phyloP scores from a whole-genome alignment of 2,113 vertebrate genomes.

The Taxidea taxus region DNA sequence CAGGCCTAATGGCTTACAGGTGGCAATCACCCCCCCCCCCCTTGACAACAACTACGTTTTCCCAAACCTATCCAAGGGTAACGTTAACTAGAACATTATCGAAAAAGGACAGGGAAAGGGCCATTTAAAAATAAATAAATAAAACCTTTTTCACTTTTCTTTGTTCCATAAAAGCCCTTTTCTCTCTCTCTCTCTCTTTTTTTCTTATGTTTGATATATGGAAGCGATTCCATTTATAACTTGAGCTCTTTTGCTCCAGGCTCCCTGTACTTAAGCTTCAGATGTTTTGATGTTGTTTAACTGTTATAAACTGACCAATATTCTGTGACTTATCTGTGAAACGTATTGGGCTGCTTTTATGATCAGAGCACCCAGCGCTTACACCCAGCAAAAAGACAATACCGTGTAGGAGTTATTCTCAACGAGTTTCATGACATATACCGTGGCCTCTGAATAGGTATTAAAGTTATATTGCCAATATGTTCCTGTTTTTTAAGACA shows the following conservation, averaged over 20 bases:
- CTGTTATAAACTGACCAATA: conserved; percentile 27
- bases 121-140: conserved; percentile 49
- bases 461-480: background rate
- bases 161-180: conserved; percentile 7
- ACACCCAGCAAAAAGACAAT: background rate
- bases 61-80: conserved; percentile 1
- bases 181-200: background rate
- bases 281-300: conserved; percentile 16
- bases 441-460: background rate
- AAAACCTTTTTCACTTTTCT: conserved; percentile 14
- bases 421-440: background rate
- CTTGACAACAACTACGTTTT: conserved; percentile 43
- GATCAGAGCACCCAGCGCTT: background rate
- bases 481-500: background rate
- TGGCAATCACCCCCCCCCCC: background rate
- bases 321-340: conserved; percentile 25
- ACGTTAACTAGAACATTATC: conserved; percentile 34
- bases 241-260: background rate
- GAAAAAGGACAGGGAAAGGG: background rate
- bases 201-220: background rate
- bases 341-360: background rate
- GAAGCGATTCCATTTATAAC: conserved; percentile 40
- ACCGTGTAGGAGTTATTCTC: background rate
- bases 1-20: conserved; percentile 74
- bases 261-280: conserved; percentile 16